Conservation (phyloP, 2,888 invertebrate species). For the Ectropis crepuscularia region DNA sequence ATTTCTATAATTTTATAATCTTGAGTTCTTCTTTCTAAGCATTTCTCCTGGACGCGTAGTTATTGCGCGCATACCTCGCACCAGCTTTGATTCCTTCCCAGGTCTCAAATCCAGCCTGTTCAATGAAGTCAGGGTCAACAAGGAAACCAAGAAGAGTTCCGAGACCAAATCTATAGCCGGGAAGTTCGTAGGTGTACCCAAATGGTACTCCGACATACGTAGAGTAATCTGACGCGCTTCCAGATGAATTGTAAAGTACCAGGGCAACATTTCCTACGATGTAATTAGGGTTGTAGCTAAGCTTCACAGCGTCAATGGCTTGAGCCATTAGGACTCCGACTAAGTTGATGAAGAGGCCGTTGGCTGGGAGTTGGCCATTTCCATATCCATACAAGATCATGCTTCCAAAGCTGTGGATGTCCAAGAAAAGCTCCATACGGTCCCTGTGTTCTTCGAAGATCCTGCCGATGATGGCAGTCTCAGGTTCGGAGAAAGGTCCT, state of each 20-base stretch:
- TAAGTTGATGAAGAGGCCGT: constrained; percentile 64
- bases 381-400: constrained; percentile 74
- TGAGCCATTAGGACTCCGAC: constrained; percentile 65
- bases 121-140: constrained; percentile 82
- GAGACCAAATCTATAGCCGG: constrained; percentile 61
- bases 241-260: constrained; percentile 84
- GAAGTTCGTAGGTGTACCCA: constrained; percentile 86
- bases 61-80: constrained; percentile 64
- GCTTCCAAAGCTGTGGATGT: constrained; percentile 89
- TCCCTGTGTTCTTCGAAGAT: constrained; percentile 76
- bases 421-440: constrained; percentile 87
- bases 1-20: too few relatives aligned
- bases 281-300: constrained; percentile 66
- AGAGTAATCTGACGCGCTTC: constrained; percentile 87
- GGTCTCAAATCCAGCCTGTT: constrained; percentile 84
- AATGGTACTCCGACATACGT: constrained; percentile 77
- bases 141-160: constrained; percentile 81
- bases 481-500: constrained; percentile 86
- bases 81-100: constrained; percentile 83
- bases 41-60: constrained; percentile 38
- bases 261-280: constrained; percentile 77
- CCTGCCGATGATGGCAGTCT: constrained; percentile 83
- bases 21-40: not conserved
- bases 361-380: constrained; percentile 67
- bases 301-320: constrained; percentile 71